Base-by-base conservation (phyloP, 2,113 vertebrate species). In the Hippolais icterina region DNA sequence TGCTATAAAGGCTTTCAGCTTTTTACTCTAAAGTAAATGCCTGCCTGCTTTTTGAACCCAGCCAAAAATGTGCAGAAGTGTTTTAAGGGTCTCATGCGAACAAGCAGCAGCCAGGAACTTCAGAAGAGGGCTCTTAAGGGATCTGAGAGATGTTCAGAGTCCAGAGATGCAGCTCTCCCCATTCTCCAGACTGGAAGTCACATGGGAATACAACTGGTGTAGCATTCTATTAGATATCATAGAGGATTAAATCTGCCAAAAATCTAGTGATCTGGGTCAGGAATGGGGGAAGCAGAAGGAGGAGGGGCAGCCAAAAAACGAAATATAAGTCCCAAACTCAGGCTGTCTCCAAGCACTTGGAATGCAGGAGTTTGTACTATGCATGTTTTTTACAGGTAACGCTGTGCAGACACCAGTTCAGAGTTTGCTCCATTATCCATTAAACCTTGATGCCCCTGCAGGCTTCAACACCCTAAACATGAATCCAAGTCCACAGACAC, bases 101-200 rank as follows among this genome's bases (percentile, higher is more conserved):
- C 47, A 79, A 89, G 37, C n/a, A 94, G 54, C 50, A 19, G 9
- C 33, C 3, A 0, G 35, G 42, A 94, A 50, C 66, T 77, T 76
- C 0, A 1, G 13, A 77, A 74, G 33, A 90, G 44, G 11, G 29
- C 29, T 80, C 66, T 70, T 42, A 39, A 50, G 59, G 84, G 27
- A 44, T n/a, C 39, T 28, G 24, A 83, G 57, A 75, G 25, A 25
- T 39, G 14, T 33, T 78, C 52, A 19, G 50, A 39, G 39, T 11
- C 44, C 78, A 83, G 56, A 66, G 69, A n/a, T 7, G 17, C 65
- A 87, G 44, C 11, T 49, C 15, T 85, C 37, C n/a, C 52, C 33
- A 18, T 42, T 10, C 23, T 12, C 24, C 12, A n/a, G n/a, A 9
- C 0, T 71, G 39, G 27, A 54, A 59, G 16, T 37, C 5, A 0